Conservation (phyloP, 2,797 vertebrate species). For the Chloroceryle amazona region DNA sequence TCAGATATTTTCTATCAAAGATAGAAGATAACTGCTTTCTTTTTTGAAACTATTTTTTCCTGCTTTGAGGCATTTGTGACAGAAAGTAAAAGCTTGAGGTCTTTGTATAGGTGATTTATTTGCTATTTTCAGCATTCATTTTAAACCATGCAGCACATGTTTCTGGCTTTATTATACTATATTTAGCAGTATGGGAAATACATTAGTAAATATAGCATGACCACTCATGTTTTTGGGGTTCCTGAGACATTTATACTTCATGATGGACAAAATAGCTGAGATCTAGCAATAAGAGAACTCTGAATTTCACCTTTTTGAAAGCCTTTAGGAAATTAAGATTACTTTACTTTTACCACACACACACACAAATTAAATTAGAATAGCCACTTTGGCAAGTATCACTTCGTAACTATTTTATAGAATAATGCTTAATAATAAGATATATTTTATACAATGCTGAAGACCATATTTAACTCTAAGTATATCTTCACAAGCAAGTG, state of each 20-base stretch:
- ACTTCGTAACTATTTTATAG: neutral
- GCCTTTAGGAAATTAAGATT: neutral
- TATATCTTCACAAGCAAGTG: neutral
- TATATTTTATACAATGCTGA: neutral
- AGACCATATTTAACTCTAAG: neutral
- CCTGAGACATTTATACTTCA: neutral
- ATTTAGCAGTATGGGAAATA: conserved; percentile 31
- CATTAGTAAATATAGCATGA: conserved; percentile 13
- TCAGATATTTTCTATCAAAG: neutral
- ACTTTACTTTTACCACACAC: neutral
- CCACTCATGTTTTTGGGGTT: neutral
- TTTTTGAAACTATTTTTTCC: neutral
- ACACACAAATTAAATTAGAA: neutral
- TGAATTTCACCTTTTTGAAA: neutral
- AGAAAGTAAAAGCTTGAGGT: neutral
- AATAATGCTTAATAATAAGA: neutral
- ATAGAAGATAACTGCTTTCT: neutral
- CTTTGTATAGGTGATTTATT: neutral
- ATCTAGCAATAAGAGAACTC: neutral
- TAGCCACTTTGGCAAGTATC: neutral
- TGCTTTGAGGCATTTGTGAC: neutral
- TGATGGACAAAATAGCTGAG: neutral
- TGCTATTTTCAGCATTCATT: conserved; percentile 23
- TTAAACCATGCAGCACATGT: conserved; percentile 26
- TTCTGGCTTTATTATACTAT: conserved; percentile 30